phyloP scores from a whole-genome alignment of 2,113 vertebrate genomes.

The Bambusicola thoracicus region DNA sequence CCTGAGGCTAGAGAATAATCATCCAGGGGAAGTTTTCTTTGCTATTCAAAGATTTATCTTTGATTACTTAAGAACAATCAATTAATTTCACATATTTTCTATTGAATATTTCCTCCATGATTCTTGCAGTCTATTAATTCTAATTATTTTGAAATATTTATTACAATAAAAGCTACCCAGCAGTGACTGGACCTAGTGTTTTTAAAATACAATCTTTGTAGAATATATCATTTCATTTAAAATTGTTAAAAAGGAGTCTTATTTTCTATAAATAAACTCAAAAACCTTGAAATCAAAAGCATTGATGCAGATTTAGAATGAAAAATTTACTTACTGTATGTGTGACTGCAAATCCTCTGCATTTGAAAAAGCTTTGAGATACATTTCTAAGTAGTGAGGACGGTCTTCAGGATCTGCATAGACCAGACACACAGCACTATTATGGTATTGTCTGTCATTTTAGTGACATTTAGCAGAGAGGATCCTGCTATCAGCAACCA shows the following conservation, averaged over 20 bases:
- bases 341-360: background rate
- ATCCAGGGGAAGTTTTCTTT: background rate
- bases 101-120: background rate
- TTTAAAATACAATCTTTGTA: background rate
- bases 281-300: background rate
- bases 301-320: background rate
- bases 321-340: background rate
- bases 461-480: background rate
- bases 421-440: background rate
- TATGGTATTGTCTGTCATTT: background rate
- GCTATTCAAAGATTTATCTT: background rate
- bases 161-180: background rate
- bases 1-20: background rate
- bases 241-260: background rate
- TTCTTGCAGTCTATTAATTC: background rate
- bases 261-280: background rate
- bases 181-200: background rate
- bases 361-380: background rate
- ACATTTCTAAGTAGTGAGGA: background rate
- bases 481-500: background rate
- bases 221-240: background rate
- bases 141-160: background rate
- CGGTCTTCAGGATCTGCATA: background rate
- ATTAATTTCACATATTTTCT: background rate
- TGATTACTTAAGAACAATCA: background rate